Evolutionary conservation across 2,113 vertebrate genomes (phyloP).

Genomic region (Herpailurus yagouaroundi): DNA sequence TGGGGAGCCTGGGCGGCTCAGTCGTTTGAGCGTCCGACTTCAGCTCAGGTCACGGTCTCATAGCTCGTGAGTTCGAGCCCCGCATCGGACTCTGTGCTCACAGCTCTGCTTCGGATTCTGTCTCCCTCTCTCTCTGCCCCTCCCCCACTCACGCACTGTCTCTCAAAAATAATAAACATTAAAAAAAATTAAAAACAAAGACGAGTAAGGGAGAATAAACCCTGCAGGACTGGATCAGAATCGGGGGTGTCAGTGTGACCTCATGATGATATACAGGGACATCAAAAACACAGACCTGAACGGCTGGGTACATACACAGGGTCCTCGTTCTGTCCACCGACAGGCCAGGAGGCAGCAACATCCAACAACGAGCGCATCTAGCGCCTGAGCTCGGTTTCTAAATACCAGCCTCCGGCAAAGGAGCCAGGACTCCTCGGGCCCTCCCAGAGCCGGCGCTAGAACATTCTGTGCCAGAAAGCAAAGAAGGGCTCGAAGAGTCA

Average conservation of each 20-base stretch:
- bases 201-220: rapidly evolving
- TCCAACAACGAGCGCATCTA: background rate
- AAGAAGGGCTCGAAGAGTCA: background rate
- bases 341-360: background rate
- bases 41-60: too few species aligned
- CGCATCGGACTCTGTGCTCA: too few species aligned
- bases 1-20: too few species aligned
- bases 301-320: rapidly evolving
- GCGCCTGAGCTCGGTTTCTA: background rate
- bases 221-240: rapidly evolving
- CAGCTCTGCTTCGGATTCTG: too few species aligned
- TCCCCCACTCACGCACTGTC: too few species aligned
- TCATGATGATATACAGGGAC: rapidly evolving
- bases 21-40: too few species aligned
- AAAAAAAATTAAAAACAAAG: too few species aligned
- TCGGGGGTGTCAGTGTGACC: too few species aligned
- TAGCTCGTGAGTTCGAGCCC: too few species aligned
- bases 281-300: background rate
- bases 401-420: background rate
- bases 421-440: background rate
- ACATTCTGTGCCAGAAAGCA: background rate
- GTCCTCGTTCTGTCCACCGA: rapidly evolving
- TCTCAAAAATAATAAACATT: too few species aligned
- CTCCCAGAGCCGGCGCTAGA: background rate
- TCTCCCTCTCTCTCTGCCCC: too few species aligned